Evolutionary conservation across 2,797 vertebrate genomes (phyloP).

Genomic region (Chloroceryle inda): DNA sequence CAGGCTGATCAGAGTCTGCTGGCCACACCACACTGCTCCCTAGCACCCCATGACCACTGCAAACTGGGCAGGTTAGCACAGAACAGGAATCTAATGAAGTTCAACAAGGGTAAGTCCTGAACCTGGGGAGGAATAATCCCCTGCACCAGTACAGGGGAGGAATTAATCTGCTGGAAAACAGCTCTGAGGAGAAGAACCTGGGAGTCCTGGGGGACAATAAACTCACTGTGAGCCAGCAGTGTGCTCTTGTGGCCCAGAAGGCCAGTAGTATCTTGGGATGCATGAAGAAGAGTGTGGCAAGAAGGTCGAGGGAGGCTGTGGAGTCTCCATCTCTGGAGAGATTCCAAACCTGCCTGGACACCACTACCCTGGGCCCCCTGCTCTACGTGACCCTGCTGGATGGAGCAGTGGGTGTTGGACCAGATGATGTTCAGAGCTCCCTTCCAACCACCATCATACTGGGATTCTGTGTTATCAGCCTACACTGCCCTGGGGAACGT

Average conservation of each 20-base stretch:
- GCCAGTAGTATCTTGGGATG: no score
- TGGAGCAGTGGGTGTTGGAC: background rate
- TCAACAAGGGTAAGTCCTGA: no score
- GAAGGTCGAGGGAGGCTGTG: no score
- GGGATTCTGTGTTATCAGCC: background rate
- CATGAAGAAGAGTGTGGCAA: no score
- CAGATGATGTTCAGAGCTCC: background rate
- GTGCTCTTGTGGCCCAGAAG: no score
- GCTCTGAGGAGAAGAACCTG: no score
- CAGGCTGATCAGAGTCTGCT: background rate
- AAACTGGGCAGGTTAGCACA: background rate
- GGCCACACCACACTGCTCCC: background rate
- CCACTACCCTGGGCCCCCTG: background rate
- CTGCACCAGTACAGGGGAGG: no score
- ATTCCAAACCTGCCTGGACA: background rate
- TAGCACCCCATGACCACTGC: accelerated
- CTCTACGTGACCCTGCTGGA: background rate
- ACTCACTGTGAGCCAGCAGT: no score
- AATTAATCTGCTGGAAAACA: no score
- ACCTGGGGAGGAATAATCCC: no score
- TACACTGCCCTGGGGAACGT: accelerated
- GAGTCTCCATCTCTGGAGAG: background rate
- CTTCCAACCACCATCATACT: background rate
- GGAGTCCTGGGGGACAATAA: no score
- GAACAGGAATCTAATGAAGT: background rate